A percentile compares a stretch with the other conserved stretches of the same genome.
Evolutionary conservation across 2,888 invertebrate species (phyloP).

Genomic region (Cheilosia scutellata): DNA sequence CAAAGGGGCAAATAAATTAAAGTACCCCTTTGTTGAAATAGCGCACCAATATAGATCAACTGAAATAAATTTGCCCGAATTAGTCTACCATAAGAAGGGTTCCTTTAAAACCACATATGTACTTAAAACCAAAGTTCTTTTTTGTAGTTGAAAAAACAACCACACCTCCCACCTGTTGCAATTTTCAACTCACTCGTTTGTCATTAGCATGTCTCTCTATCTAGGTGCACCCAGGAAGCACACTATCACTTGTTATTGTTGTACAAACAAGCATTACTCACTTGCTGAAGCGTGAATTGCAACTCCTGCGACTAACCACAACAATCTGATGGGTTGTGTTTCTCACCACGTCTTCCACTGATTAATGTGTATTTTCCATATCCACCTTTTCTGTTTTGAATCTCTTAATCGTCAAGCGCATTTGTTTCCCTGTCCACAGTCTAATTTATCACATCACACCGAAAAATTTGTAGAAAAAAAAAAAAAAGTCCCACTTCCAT

Average conservation of each 20-base stretch:
- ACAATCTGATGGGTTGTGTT: too few species aligned
- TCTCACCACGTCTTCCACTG: constrained; percentile 3
- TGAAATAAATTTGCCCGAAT: too few species aligned
- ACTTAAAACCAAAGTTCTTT: not conserved
- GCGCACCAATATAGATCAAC: too few species aligned
- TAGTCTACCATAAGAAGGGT: too few species aligned
- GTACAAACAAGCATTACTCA: not conserved
- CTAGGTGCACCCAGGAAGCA: not conserved
- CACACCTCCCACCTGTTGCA: not conserved
- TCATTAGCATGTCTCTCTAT: not conserved
- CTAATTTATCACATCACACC: constrained; percentile 27
- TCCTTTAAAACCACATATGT: too few species aligned
- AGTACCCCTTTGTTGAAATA: too few species aligned
- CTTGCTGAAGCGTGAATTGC: not conserved
- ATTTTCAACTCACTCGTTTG: not conserved
- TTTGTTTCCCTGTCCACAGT: constrained; percentile 12
- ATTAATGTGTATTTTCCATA: constrained; percentile 20
- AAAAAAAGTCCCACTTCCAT: constrained; percentile 12
- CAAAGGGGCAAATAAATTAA: too few species aligned
- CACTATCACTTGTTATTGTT: not conserved
- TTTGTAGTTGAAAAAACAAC: not conserved
- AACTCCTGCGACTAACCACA: not conserved
- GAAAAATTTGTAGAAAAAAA: constrained; percentile 1
- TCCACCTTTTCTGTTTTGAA: constrained; percentile 7
- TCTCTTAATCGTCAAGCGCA: not conserved